These are phyloP conservation scores for Amphiprion clarkii DNA, from an alignment of 2,797 vertebrate genomes.

Conservation along the genomic window DNA sequence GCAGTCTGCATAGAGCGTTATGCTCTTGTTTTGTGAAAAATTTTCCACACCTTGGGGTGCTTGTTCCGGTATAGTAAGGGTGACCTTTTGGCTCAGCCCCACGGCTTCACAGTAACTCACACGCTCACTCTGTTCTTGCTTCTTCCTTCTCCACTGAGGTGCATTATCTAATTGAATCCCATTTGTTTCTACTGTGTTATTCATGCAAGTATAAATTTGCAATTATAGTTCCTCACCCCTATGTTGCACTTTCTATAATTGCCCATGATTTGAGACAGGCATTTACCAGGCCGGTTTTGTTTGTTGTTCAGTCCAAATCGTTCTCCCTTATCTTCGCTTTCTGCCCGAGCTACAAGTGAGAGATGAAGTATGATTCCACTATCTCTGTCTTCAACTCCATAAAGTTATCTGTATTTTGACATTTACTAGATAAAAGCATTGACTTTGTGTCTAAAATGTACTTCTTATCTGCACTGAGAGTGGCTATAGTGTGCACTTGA, in stretches of 20 bases:
- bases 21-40: conserved; percentile 10
- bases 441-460: conserved; percentile 34
- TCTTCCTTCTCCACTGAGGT: not conserved
- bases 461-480: conserved; percentile 40
- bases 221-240: conserved; percentile 8
- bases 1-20: not conserved
- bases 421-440: conserved; percentile 41
- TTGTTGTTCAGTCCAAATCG: conserved; percentile 33
- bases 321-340: conserved; percentile 35
- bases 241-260: conserved; percentile 16
- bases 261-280: not conserved
- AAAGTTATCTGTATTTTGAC: conserved; percentile 29
- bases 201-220: conserved; percentile 5
- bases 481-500: not conserved
- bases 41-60: not conserved
- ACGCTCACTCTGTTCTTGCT: not conserved
- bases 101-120: not conserved
- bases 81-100: conserved; percentile 17
- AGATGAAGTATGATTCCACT: conserved; percentile 26
- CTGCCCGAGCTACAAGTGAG: conserved; percentile 6
- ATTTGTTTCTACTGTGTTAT: conserved; percentile 11
- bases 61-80: not conserved
- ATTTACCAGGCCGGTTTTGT: not conserved
- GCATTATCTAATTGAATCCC: not conserved
- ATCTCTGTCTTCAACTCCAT: conserved; percentile 20